Percentiles rank a stretch among this genome's conserved stretches.
phyloP scores from a whole-genome alignment of 2,888 invertebrate species.

The Synanthedon formicaeformis region DNA sequence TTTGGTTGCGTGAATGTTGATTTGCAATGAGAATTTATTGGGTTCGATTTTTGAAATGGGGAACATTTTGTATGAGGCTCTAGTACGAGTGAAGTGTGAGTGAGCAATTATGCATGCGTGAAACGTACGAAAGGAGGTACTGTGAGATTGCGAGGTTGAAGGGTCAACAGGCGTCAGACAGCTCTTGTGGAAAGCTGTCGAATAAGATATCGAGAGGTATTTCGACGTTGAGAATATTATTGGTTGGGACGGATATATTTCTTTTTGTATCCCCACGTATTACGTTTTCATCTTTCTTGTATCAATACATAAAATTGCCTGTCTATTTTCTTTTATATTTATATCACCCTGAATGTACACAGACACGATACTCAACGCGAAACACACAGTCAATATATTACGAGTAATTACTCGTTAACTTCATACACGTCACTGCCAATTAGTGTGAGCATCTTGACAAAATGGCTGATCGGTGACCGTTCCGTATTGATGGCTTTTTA shows the following conservation, averaged over 20 bases:
- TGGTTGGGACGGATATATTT: constrained; percentile 3
- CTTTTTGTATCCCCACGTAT: constrained; percentile 3
- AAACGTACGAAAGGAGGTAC: constrained; percentile 36
- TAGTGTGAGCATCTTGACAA: constrained; percentile 8
- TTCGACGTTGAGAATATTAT: constrained; percentile 5
- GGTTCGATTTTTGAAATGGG: not conserved
- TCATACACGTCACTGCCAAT: constrained; percentile 2
- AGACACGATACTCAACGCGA: too few relatives aligned
- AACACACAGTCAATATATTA: not conserved
- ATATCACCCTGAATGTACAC: too few relatives aligned
- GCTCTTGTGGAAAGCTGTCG: constrained; percentile 28
- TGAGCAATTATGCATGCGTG: constrained; percentile 46
- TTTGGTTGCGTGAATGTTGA: constrained; percentile 1
- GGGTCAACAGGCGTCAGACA: constrained; percentile 49
- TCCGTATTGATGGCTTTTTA: constrained; percentile 29
- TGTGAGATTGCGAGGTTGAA: constrained; percentile 41
- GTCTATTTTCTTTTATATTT: constrained; percentile 1
- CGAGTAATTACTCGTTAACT: not conserved
- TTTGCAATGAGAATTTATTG: not conserved
- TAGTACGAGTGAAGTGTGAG: constrained; percentile 11
- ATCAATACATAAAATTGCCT: too few relatives aligned
- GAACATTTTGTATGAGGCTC: constrained; percentile 19
- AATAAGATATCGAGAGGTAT: constrained; percentile 35
- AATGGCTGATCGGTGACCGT: constrained; percentile 17
- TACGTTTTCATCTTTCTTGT: too few relatives aligned